Evolutionary conservation across 2,888 invertebrate genomes (phyloP), one percentile per base, ranked within the genome.

Genomic region (Crepidodera aurea): DNA sequence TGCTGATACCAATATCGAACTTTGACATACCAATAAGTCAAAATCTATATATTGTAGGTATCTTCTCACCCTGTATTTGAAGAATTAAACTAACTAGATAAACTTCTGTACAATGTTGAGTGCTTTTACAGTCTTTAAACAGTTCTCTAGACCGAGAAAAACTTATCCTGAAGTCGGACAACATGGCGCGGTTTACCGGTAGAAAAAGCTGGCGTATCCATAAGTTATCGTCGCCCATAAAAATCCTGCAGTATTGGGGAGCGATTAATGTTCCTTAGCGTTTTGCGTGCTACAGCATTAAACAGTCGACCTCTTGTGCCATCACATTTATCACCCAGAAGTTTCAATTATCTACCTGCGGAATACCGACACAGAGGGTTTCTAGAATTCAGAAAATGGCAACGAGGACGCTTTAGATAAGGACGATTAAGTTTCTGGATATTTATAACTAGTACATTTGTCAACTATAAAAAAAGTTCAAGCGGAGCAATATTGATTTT

Each of bases 211-310:
- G 42, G 62, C 57, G 68, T 67, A 63, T 63, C 63, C 70, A 71
- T 72, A 73, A 75, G 73, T 75, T 75, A 75, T 74, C 71, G 70
- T 66, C 62, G 42, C 58, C 69, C 69, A 73, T 74, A 74, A 75
- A 73, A 74, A 73, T 73, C 68, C 72, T 50, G 69, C 70, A 67
- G 72, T 68, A 73, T 74, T 71, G 71, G 65, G 66, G 69, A 66
- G 71, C 74, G 76, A 75, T 76, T 75, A 74, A 76, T 75, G 76
- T 76, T 74, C 75, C 76, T 76, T 75, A 71, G 71, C 74, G 71
- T 74, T 74, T 71, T 34, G 70, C 76, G 74, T 76, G 74, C 75
- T 72, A 72, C 71, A 68, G 73, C 74, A 75, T 75, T 75, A 74
- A 75, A 75, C 73, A 74, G 73, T 69, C 71, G 65, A 71, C 65